A percentile compares a stretch with the other conserved stretches of the same genome.
These are phyloP conservation scores for Whitmania pigra DNA, from an alignment of 1,140 invertebrate species.

Conservation along the genomic window DNA sequence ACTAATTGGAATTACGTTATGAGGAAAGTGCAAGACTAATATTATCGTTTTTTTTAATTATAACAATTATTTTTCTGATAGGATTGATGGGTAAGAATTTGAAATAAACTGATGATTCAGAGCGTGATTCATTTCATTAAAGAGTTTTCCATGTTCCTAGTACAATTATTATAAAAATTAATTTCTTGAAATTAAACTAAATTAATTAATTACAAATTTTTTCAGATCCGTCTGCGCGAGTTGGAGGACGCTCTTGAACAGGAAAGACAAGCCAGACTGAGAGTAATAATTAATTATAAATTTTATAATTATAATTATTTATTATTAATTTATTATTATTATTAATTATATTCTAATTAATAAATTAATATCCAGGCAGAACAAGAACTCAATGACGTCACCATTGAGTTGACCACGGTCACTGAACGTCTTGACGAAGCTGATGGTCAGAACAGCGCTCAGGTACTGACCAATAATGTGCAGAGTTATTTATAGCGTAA, in stretches of 20 bases:
- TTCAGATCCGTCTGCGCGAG: constrained; percentile 36
- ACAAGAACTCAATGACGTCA: constrained; percentile 36
- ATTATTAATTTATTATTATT: neutral
- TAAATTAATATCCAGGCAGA: constrained; percentile 38
- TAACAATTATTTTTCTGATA: no score
- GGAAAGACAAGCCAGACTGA: constrained; percentile 39
- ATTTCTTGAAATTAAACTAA: no score
- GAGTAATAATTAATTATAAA: constrained; percentile 34
- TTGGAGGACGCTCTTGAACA: constrained; percentile 40
- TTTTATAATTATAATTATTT: neutral
- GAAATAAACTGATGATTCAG: no score
- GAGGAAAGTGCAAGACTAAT: no score
- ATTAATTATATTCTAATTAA: neutral
- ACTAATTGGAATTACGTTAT: no score
- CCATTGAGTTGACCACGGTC: constrained; percentile 35
- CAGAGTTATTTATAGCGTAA: no score
- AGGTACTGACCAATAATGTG: constrained; percentile 28
- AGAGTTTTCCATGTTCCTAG: no score
- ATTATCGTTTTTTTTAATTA: no score
- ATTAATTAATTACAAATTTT: constrained; percentile 15
- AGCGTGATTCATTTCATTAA: no score
- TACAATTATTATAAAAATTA: no score
- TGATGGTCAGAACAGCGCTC: constrained; percentile 31
- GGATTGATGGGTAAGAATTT: no score
- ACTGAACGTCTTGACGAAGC: constrained; percentile 40